Base-by-base conservation (phyloP, 2,797 vertebrate genomes). In the Bradypodion pumilum region DNA sequence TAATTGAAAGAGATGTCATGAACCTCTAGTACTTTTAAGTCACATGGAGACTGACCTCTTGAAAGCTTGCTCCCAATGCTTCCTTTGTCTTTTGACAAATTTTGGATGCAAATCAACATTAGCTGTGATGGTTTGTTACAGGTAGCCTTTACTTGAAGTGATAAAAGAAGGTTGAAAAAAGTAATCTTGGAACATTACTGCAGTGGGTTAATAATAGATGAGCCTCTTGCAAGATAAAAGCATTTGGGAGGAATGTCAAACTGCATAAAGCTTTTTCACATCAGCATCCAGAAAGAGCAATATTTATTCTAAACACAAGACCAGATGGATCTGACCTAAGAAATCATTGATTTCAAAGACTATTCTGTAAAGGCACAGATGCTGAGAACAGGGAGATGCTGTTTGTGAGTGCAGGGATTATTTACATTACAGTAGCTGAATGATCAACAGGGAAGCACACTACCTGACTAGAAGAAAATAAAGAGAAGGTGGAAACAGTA, bases 131-230 rank as follows among this genome's bases (percentile, higher is more conserved):
- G 32, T 73, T 84, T 85, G 73, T 78, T 79, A 66, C 32, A 81
- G 16, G 40, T 42, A 35, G 46, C 42, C 4, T 75, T 42, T 44
- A 32, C 42, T 9, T 82, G 56, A 40, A 40, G 44, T 84, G 66
- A 65, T 72, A 7, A 32, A 75, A 89, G 35, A 70, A 79, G 37
- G 21, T 27, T 86, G 15, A 29, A 60, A 81, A 52, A 72, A 75
- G 16, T 23, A 44, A 9, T 37, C 16, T 7, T 75, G 73, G 65
- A 81, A 44, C 32, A 84, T 27, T 56, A 46, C 79, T 84, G 37
- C n/a, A 59, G 66, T 82, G 29, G 13, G 52, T 63, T 75, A 78
- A 87, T 66, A 85, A 59, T 72, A n/a, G 79, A 78, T 78, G 59
- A 63, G 49, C 1, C 21, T 83, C 23, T 88, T 56, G 59, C 44